Evolutionary conservation across 2,888 invertebrate species (phyloP).

Genomic region (Pandemis corylana): DNA sequence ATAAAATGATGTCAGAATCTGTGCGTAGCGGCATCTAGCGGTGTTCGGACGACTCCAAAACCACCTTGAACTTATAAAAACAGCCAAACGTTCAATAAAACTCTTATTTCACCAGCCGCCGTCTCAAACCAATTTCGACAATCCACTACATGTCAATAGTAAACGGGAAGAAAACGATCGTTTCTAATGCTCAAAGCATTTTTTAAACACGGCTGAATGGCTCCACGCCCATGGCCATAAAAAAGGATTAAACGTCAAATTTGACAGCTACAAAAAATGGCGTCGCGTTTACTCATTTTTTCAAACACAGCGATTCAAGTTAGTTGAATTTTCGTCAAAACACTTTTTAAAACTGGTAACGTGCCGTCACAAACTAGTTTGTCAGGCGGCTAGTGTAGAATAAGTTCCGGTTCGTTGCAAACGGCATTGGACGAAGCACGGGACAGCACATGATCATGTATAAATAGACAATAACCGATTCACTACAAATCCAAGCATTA

Average conservation of each 20-base stretch:
- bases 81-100: background rate
- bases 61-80: background rate
- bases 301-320: no score
- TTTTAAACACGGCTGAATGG: no score
- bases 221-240: no score
- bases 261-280: no score
- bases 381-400: background rate
- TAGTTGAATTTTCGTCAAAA: no score
- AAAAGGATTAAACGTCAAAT: no score
- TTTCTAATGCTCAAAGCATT: no score
- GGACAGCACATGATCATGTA: background rate
- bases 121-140: background rate
- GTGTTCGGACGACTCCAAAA: background rate
- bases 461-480: background rate
- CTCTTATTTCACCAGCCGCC: background rate
- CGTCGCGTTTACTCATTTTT: no score
- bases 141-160: no score
- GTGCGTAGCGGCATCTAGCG: background rate
- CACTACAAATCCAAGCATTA: conserved; percentile 30
- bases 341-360: no score
- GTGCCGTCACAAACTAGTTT: background rate
- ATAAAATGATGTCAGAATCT: background rate
- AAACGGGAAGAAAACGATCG: no score
- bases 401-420: conserved; percentile 3
- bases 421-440: conserved; percentile 1